These are phyloP conservation scores for Barbus barbus DNA, from an alignment of 2,113 vertebrate species.

Conservation along the genomic window DNA sequence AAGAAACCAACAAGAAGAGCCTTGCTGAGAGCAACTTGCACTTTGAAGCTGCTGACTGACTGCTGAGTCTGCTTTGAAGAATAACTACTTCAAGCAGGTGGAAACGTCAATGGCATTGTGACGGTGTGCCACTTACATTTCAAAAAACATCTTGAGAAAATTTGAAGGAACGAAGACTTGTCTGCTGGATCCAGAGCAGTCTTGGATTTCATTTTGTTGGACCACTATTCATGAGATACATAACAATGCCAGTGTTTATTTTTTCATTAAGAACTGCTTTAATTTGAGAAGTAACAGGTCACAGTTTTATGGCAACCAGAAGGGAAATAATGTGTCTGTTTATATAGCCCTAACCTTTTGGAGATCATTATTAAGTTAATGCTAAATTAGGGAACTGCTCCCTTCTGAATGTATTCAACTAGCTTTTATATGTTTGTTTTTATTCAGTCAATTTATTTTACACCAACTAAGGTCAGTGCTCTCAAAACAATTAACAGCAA, in stretches of 20 bases:
- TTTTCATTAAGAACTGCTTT: not conserved
- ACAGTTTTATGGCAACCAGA: too few relatives aligned
- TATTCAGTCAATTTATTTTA: not conserved
- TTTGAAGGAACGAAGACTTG: not conserved
- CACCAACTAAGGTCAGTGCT: not conserved
- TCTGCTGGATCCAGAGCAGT: conserved; percentile 19
- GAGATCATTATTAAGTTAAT: not conserved
- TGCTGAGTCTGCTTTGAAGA: conserved; percentile 11
- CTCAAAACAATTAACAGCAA: not conserved
- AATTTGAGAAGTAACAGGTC: not conserved
- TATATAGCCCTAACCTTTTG: not conserved
- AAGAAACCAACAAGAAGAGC: conserved; percentile 63
- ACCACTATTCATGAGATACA: not conserved
- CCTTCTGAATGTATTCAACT: conserved; percentile 24
- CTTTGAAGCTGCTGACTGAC: conserved; percentile 1
- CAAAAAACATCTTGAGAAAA: not conserved
- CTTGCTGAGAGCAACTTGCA: conserved; percentile 57
- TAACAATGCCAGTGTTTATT: not conserved
- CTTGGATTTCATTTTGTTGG: conserved; percentile 27
- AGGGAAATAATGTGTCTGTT: too few relatives aligned
- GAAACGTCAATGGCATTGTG: not conserved
- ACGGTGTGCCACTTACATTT: not conserved
- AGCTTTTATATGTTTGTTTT: not conserved
- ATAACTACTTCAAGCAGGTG: not conserved
- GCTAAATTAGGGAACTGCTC: not conserved